These are phyloP conservation scores for Platichthys stellatus DNA, from an alignment of 2,113 vertebrate species.

Conservation along the genomic window DNA sequence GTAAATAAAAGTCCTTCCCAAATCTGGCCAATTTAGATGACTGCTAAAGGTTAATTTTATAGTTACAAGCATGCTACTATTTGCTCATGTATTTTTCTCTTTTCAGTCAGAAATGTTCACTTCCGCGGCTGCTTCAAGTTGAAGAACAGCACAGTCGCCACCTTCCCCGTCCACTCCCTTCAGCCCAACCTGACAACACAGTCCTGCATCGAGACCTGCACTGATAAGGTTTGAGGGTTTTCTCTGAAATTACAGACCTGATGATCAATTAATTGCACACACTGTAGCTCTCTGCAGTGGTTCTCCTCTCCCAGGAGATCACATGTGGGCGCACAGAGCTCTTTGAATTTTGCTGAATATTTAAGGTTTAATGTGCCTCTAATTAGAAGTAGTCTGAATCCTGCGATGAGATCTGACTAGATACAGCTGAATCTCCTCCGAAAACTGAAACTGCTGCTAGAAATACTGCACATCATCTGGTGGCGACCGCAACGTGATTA, in stretches of 20 bases:
- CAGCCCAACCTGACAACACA: slow-evolving; percentile 88
- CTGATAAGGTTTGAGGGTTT: slow-evolving; percentile 88
- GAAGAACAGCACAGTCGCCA: slow-evolving; percentile 82
- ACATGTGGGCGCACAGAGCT: slow-evolving; percentile 8
- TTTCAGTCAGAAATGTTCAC: slow-evolving; percentile 87
- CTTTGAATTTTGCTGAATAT: slow-evolving; percentile 48
- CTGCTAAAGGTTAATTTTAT: not conserved
- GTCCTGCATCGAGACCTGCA: slow-evolving; percentile 92
- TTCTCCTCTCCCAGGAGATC: slow-evolving; percentile 13
- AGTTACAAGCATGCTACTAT: not conserved
- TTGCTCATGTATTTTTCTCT: slow-evolving; percentile 8
- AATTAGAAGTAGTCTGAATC: slow-evolving; percentile 50
- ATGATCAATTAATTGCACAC: slow-evolving; percentile 30
- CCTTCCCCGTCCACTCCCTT: slow-evolving; percentile 84
- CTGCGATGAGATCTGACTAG: slow-evolving; percentile 32
- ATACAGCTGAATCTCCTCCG: slow-evolving; percentile 27
- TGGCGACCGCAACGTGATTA: slow-evolving; percentile 33
- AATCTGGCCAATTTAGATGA: not conserved
- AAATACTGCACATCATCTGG: slow-evolving; percentile 25
- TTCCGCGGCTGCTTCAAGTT: slow-evolving; percentile 91
- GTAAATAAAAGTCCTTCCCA: not conserved
- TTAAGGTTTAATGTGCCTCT: slow-evolving; percentile 58
- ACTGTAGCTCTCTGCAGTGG: slow-evolving; percentile 1
- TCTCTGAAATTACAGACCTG: not conserved
- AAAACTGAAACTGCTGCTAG: slow-evolving; percentile 27